These are phyloP conservation scores for Oreochromis mossambicus DNA, from an alignment of 2,797 vertebrate genomes.

Conservation along the genomic window DNA sequence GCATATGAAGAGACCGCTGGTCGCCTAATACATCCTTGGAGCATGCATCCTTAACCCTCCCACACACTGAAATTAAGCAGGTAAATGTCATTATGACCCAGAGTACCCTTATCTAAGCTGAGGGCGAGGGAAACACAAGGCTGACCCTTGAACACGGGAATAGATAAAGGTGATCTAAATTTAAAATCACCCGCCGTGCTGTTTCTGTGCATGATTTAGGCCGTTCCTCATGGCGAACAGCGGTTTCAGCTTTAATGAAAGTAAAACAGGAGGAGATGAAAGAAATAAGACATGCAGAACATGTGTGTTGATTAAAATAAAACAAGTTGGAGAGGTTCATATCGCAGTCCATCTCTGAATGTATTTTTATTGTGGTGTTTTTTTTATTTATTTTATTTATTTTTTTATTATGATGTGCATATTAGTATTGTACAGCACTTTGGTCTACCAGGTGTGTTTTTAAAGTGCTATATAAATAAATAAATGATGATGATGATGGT, in stretches of 20 bases:
- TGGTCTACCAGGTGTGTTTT: too few relatives aligned
- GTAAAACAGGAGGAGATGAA: not conserved
- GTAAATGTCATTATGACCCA: constrained; percentile 33
- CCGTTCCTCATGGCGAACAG: not conserved
- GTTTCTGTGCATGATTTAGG: not conserved
- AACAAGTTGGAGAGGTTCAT: not conserved
- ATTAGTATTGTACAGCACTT: too few relatives aligned
- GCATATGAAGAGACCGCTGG: constrained; percentile 46
- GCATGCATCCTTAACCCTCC: constrained; percentile 2
- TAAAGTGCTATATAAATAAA: too few relatives aligned
- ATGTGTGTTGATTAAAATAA: not conserved
- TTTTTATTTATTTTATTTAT: too few relatives aligned
- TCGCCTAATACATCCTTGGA: constrained; percentile 13
- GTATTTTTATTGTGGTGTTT: not conserved
- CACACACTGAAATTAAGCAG: constrained; percentile 23
- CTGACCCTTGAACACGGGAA: constrained; percentile 3
- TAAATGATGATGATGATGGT: not conserved
- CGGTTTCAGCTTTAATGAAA: not conserved
- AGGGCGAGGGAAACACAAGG: not conserved
- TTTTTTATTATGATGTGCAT: too few relatives aligned
- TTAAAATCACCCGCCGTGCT: constrained; percentile 1
- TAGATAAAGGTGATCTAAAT: constrained; percentile 7
- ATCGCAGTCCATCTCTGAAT: not conserved
- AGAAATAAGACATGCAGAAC: not conserved
- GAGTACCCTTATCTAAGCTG: not conserved